Evolutionary conservation across 2,888 invertebrate genomes (phyloP).

Genomic region (Pilophorus perplexus): DNA sequence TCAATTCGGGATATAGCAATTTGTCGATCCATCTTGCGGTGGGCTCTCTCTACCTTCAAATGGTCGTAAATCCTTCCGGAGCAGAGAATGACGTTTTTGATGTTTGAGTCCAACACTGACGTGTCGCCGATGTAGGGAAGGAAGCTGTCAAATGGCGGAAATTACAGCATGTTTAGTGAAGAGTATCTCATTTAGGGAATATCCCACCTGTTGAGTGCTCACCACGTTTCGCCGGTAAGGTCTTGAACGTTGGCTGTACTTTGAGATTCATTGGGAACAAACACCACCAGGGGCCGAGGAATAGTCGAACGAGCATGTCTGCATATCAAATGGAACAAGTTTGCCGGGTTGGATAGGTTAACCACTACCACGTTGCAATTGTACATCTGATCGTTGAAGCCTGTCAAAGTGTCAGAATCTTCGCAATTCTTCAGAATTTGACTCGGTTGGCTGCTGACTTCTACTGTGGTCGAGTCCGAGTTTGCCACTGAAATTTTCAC

Average conservation of each 20-base stretch:
- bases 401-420: slow-evolving; percentile 61
- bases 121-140: slow-evolving; percentile 44
- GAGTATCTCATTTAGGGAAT: background rate
- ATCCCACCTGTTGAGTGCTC: slow-evolving; percentile 56
- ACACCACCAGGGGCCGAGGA: slow-evolving; percentile 73
- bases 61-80: slow-evolving; percentile 83
- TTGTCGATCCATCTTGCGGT: slow-evolving; percentile 62
- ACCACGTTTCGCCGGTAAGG: slow-evolving; percentile 60
- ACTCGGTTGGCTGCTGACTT: slow-evolving; percentile 61
- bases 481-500: background rate
- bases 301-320: slow-evolving; percentile 74
- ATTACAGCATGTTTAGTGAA: background rate
- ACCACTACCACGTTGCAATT: slow-evolving; percentile 54
- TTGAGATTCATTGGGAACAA: slow-evolving; percentile 75
- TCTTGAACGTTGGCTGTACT: slow-evolving; percentile 71
- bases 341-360: slow-evolving; percentile 73
- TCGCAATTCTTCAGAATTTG: slow-evolving; percentile 67
- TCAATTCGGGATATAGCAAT: slow-evolving; percentile 86
- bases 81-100: slow-evolving; percentile 77
- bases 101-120: slow-evolving; percentile 52
- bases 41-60: slow-evolving; percentile 66
- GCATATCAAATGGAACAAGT: slow-evolving; percentile 73
- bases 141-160: slow-evolving; percentile 21
- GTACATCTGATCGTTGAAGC: slow-evolving; percentile 55
- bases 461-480: background rate